Evolutionary conservation across 2,888 invertebrate genomes (phyloP), one percentile per base, ranked within the genome.

Genomic region (Spilosoma lubricipeda): DNA sequence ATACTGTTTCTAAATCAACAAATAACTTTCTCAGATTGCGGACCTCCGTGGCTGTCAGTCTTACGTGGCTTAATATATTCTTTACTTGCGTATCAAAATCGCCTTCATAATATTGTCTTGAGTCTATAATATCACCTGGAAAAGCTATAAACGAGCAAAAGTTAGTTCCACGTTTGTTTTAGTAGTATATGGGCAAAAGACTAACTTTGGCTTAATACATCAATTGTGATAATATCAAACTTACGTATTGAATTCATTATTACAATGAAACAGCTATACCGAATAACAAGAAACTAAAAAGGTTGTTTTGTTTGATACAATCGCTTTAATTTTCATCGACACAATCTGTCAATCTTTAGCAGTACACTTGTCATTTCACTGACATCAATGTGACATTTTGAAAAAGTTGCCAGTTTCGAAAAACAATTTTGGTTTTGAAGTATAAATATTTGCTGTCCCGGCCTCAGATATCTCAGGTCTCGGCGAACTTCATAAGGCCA

Each of bases 41-140:
- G 8, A 93, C 91, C 70, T 90, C 88, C 1, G 82, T 70, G 1
- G 88, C 84, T 2, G 88, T 88, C 71, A 93, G 82, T 77, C 96
- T 91, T 15, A 96, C 86, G 66, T 83, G 78, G 0, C 80, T 42
- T 59, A 94, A 80, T 59, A 96, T 81, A 67, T 85, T 82, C 9
- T 81, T 65, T 8, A 96, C 86, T 90, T 96, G 96, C 0, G 83
- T 72, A 3, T 94, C 89, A 80, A 96, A 96, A 75, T 88, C 88
- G 15, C 93, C 93, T 20, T 82, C 79, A n/a, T 91, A 82, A 11
- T 75, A 70, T 30, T 90, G 70, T 48, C 74, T 64, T 11, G 83
- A 77, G 67, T 90, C 87, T 76, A 90, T 73, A 42, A 90, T 82
- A 33, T 81, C 67, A 72, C 77, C 87, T 88, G 77, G 11, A n/a